phyloP scores from a whole-genome alignment of 2,113 vertebrate genomes.

The Nanorana parkeri region DNA sequence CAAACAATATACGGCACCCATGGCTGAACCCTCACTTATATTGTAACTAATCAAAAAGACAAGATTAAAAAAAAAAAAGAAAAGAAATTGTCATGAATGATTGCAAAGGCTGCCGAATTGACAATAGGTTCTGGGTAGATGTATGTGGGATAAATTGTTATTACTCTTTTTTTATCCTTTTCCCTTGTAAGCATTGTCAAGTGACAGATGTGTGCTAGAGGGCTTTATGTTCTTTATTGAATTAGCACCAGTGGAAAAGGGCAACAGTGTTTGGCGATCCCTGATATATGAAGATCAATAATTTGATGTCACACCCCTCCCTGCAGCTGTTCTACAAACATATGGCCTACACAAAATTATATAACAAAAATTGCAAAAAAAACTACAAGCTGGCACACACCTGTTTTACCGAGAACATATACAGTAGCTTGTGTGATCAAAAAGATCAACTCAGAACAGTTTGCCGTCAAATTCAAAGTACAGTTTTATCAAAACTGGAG shows the following conservation, averaged over 20 bases:
- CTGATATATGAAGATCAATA: slow-evolving; percentile 34
- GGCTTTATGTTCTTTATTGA: slow-evolving; percentile 26
- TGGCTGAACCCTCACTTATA: background rate
- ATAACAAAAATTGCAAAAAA: too few relatives aligned
- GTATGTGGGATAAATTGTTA: slow-evolving; percentile 3
- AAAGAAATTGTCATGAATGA: background rate
- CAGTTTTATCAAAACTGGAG: too few relatives aligned
- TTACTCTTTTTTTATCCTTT: slow-evolving; percentile 17
- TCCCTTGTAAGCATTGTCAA: slow-evolving; percentile 1
- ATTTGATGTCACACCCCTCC: background rate
- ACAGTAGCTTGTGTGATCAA: too few relatives aligned
- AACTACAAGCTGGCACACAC: too few relatives aligned
- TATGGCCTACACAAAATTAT: background rate
- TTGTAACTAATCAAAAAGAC: background rate
- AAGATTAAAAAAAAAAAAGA: too few relatives aligned
- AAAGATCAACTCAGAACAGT: too few relatives aligned
- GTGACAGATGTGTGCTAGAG: slow-evolving; percentile 21
- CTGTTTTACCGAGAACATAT: too few relatives aligned
- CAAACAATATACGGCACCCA: slow-evolving; percentile 1
- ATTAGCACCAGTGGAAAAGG: slow-evolving; percentile 47
- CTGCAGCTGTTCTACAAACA: background rate
- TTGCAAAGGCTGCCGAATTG: slow-evolving; percentile 10
- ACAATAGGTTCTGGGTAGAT: slow-evolving; percentile 7
- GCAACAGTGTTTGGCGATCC: slow-evolving; percentile 11
- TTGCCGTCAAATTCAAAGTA: too few relatives aligned